These are phyloP conservation scores for Phodopus roborovskii DNA, from an alignment of 2,113 vertebrate genomes.

Conservation along the genomic window DNA sequence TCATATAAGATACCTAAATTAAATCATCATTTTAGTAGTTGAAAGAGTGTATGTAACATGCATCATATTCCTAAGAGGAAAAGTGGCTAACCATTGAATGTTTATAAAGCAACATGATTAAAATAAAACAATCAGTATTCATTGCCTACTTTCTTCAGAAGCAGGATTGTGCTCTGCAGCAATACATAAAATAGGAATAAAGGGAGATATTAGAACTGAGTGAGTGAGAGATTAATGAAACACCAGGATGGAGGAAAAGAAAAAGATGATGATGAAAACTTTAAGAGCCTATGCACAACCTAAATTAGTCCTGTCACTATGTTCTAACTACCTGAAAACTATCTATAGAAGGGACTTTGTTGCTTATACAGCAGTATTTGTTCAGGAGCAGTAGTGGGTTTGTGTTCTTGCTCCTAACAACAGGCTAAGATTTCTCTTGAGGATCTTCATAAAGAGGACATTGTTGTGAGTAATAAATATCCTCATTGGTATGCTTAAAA, in stretches of 20 bases:
- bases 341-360: neutral
- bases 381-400: neutral
- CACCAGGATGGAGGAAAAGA: neutral
- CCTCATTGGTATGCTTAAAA: constrained; percentile 35
- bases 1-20: neutral
- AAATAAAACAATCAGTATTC: neutral
- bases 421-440: constrained; percentile 30
- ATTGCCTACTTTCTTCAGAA: neutral
- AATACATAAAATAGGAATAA: neutral
- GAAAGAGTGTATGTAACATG: neutral
- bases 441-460: constrained; percentile 12
- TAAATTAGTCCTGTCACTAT: neutral
- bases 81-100: neutral
- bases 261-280: neutral
- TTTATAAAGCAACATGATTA: neutral
- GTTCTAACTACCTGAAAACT: neutral
- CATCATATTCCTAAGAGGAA: neutral
- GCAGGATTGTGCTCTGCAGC: neutral
- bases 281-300: neutral
- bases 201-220: neutral
- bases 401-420: neutral
- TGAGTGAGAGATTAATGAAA: neutral
- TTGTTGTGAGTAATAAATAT: constrained; percentile 33
- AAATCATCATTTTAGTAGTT: neutral
- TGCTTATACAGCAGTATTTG: neutral